Base-by-base conservation (phyloP, 2,888 invertebrate genomes). In the Bimastos eiseni region DNA sequence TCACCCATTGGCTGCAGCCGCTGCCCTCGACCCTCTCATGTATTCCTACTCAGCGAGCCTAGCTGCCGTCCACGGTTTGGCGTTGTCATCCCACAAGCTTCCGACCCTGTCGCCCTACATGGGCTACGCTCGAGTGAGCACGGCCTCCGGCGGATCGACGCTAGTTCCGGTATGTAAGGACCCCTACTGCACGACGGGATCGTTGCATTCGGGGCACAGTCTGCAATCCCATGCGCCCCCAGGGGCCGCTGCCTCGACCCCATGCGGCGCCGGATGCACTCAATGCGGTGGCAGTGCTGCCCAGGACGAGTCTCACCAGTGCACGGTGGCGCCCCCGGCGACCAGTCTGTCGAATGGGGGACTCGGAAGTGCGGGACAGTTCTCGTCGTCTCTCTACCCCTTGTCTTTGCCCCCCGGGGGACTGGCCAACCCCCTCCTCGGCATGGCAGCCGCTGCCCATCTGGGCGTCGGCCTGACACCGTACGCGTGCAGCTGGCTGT, bases 281-380 rank as follows among this genome's bases (percentile, higher is more conserved):
- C 98, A 98, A 94, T 99, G 99, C 94, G 98, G 98, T 92, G 98
- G 98, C 95, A 96, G 98, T 90, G 99, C 98, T 95, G 96, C 97
- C 91, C 97, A 97, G 91, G 98, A 98, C 11, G 96, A 98, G 93
- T 98, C 97, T 92, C 98, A 98, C 95, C 98, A 98, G 17, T 93
- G 94, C n/a, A 93, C 94, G 36, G 93, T 94, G 88, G 92, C 94
- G 33, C 93, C 94, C 55, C 92, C 92, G 6, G 90, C 92, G 37
- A 91, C 91, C 89, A 91, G 90, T 89, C 92, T 91, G 83, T 4
- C 70, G 33, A 83, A 70, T 30, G 38, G 90, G 33, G 41, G 49
- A 30, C 36, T n/a, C 38, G 55, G 70, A 33, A n/a, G 70, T 41
- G 44, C 36, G 19, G 90, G 90, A 34, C 86, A 86, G 34, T 86